These are phyloP conservation scores for Dromococcyx pavoninus DNA, from an alignment of 2,797 vertebrate genomes.

Conservation along the genomic window DNA sequence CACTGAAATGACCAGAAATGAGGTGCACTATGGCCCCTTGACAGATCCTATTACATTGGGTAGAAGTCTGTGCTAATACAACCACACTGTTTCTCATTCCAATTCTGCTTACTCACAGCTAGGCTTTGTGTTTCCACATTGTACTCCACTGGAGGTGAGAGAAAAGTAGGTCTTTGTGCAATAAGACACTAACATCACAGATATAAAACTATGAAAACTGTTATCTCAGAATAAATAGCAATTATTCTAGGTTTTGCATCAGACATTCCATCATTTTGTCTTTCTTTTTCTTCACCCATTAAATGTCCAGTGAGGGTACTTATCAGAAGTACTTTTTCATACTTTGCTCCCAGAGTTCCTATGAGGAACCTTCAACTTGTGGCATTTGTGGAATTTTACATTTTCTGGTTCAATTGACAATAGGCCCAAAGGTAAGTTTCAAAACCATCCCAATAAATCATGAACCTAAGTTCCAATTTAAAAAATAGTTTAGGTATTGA, in stretches of 20 bases:
- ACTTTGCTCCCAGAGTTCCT: not conserved
- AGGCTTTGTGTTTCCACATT: not conserved
- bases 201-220: not conserved
- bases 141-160: not conserved
- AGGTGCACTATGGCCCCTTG: not conserved
- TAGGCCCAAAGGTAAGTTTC: not conserved
- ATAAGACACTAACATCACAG: not conserved
- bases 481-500: not conserved
- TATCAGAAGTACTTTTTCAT: not conserved
- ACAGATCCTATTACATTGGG: not conserved
- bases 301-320: not conserved
- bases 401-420: not conserved
- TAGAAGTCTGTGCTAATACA: not conserved
- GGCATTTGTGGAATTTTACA: constrained; percentile 1
- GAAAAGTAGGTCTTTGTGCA: not conserved
- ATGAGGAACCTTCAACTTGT: not conserved
- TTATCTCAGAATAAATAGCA: not conserved
- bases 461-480: not conserved
- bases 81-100: not conserved
- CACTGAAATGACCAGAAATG: not conserved
- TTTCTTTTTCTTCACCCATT: not conserved
- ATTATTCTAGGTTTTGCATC: not conserved
- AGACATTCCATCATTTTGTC: not conserved
- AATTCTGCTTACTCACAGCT: not conserved
- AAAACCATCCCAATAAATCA: not conserved